Percentiles rank a stretch among this genome's conserved stretches.
Conservation (phyloP, 2,113 vertebrate species). For the Oncorhynchus kisutch region DNA sequence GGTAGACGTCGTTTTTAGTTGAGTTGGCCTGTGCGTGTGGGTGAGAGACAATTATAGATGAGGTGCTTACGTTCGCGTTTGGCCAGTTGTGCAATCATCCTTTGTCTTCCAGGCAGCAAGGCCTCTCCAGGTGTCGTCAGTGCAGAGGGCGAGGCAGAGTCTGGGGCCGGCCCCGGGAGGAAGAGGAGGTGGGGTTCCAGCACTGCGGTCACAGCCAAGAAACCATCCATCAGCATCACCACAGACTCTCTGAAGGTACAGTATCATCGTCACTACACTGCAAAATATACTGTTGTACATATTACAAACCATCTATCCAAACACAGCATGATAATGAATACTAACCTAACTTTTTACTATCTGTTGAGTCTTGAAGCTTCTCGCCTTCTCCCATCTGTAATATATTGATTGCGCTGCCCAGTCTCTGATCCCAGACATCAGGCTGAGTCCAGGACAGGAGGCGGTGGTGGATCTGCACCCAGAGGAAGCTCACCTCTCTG, state of each 20-base stretch:
- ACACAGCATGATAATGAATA: background rate
- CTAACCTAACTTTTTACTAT: too few relatives aligned
- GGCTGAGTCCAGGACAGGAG: constrained; percentile 74
- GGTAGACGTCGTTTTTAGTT: background rate
- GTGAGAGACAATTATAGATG: too few relatives aligned
- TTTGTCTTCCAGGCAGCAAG: constrained; percentile 63
- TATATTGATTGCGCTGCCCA: constrained; percentile 38
- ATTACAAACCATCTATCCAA: background rate
- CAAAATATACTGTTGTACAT: background rate
- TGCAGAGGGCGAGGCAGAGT: constrained; percentile 72
- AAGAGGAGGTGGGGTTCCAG: constrained; percentile 90
- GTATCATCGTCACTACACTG: background rate
- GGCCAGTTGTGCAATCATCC: background rate
- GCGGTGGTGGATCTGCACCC: constrained; percentile 87
- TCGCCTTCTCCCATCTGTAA: background rate
- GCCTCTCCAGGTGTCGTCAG: constrained; percentile 55
- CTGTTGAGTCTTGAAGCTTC: background rate
- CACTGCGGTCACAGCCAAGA: constrained; percentile 85
- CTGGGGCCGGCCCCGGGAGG: constrained; percentile 72
- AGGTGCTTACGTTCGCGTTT: background rate
- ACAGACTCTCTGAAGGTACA: constrained; percentile 89
- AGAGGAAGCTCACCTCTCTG: constrained; percentile 84
- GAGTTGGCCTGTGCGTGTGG: background rate
- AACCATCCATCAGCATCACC: constrained; percentile 91
- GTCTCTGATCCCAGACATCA: constrained; percentile 90